A percentile compares a stretch with the other conserved stretches of the same genome.
These are phyloP conservation scores for Opisthocomus hoazin DNA, from an alignment of 2,113 vertebrate species.

Conservation along the genomic window DNA sequence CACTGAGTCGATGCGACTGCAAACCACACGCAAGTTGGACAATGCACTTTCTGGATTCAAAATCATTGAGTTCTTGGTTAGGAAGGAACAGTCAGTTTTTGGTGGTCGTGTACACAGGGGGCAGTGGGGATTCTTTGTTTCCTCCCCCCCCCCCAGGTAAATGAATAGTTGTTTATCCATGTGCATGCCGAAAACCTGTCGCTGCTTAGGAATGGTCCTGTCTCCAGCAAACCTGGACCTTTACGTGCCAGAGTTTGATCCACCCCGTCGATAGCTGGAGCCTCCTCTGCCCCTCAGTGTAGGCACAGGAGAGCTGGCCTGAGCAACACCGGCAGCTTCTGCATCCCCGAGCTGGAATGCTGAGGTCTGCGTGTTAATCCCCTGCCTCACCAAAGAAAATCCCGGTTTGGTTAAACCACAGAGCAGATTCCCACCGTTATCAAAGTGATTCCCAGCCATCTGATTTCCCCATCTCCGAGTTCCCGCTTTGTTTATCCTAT, in stretches of 20 bases:
- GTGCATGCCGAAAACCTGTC: not conserved
- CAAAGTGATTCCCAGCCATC: conserved; percentile 67
- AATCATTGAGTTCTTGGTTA: not conserved
- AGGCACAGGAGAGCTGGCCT: not conserved
- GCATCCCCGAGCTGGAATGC: not conserved
- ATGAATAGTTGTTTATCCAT: not conserved
- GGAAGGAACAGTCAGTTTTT: not conserved
- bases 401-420: conserved; percentile 28
- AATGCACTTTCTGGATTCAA: not conserved
- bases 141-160: not conserved
- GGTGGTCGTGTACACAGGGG: not conserved
- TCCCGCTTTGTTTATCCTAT: conserved; percentile 70
- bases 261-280: not conserved
- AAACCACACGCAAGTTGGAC: not conserved
- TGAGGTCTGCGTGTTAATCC: not conserved
- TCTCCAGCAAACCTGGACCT: not conserved
- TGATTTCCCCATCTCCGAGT: conserved; percentile 62
- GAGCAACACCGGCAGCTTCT: not conserved
- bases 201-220: not conserved
- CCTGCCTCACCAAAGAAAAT: conserved; percentile 5
- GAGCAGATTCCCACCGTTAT: conserved; percentile 52
- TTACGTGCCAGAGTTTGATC: not conserved
- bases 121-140: not conserved
- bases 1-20: not conserved
- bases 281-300: not conserved